Conservation (phyloP, 2,113 vertebrate species). For the Microtus montanus region DNA sequence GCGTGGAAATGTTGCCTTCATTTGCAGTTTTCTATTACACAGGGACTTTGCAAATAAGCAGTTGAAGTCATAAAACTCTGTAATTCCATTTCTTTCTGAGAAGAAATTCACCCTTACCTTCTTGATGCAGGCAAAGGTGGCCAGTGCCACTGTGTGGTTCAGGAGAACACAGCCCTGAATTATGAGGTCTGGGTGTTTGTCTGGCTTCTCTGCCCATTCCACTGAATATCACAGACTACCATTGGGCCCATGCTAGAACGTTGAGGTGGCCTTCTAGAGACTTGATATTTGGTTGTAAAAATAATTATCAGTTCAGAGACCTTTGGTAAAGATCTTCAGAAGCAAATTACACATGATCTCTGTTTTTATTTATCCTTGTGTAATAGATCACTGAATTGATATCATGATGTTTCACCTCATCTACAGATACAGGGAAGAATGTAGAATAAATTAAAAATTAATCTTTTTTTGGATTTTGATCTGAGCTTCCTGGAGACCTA, state of each 20-base stretch:
- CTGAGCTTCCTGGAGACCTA: background rate
- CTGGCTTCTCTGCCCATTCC: background rate
- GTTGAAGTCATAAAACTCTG: background rate
- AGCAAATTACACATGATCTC: background rate
- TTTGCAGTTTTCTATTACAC: conserved; percentile 5
- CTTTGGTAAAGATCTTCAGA: background rate
- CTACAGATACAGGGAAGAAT: background rate
- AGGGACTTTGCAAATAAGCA: conserved; percentile 28
- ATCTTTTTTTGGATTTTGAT: background rate
- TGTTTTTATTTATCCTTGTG: background rate
- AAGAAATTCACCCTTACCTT: background rate
- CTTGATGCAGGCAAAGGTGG: background rate
- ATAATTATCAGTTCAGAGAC: background rate
- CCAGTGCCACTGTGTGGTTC: background rate
- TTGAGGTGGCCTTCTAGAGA: background rate
- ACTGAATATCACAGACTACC: background rate
- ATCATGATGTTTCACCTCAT: background rate
- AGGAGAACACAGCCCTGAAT: background rate
- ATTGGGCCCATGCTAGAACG: background rate
- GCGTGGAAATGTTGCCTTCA: background rate
- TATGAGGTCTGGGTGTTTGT: background rate
- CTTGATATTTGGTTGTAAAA: background rate
- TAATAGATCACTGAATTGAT: background rate
- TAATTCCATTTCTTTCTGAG: background rate
- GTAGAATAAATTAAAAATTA: background rate